Evolutionary conservation across 2,113 vertebrate species (phyloP).

Genomic region (Toxostoma redivivum): DNA sequence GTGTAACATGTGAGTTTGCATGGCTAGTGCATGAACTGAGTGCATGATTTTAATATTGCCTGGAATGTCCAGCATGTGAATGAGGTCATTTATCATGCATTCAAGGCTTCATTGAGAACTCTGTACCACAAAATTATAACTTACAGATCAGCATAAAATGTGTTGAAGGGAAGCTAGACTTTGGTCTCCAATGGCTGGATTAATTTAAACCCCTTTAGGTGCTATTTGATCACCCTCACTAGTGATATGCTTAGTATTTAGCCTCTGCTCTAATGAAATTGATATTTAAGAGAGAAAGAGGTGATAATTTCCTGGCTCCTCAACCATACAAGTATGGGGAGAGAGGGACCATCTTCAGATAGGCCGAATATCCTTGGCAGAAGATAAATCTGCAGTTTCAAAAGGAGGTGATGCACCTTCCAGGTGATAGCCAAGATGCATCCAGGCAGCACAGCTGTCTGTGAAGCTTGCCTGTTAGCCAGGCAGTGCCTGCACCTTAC

Average conservation of each 20-base stretch:
- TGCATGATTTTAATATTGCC: background rate
- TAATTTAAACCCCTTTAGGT: background rate
- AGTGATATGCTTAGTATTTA: background rate
- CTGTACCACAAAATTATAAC: background rate
- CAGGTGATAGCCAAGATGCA: background rate
- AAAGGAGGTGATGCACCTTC: background rate
- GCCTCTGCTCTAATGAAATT: background rate
- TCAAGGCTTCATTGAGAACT: background rate
- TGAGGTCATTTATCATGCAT: background rate
- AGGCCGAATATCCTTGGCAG: background rate
- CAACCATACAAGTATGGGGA: accelerated
- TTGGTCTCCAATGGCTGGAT: background rate
- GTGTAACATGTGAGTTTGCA: background rate
- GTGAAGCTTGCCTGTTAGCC: background rate
- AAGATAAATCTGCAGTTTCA: background rate
- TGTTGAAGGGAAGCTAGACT: background rate
- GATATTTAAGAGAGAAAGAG: background rate
- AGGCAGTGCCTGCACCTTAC: background rate
- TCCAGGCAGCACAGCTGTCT: background rate
- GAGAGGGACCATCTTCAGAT: background rate
- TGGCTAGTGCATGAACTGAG: background rate
- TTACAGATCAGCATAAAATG: background rate
- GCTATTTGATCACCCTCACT: background rate
- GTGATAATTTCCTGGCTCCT: background rate
- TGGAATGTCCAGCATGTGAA: background rate